Evolutionary conservation across 2,113 vertebrate species (phyloP), one percentile per base, ranked within the genome.

Genomic region (Pelobates fuscus): DNA sequence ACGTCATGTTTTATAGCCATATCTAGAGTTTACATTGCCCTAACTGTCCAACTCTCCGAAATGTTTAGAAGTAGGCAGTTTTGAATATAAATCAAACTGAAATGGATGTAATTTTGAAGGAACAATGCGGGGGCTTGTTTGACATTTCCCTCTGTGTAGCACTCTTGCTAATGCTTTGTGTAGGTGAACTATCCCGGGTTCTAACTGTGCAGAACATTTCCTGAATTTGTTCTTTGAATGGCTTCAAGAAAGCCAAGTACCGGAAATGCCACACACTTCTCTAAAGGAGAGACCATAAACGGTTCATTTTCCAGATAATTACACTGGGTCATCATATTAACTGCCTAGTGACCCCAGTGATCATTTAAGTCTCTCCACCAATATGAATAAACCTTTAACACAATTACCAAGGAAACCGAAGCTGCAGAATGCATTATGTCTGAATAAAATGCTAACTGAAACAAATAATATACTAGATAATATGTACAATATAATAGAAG

Each of bases 321-420:
- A 20, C 44, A 37, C 18, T 69, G 18, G 44, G 49, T 69, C 49
- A 69, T 69, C 29, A 37, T 29, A 55, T 44, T 26, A 14, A 20
- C 1, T 54, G 23, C 25, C 12, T 52, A n/a, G 25, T 17, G 44
- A 11, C 44, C 12, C 44, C 15, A 12, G 7, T 41, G 1, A 12
- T 41, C 7, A 12, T 2, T 2, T 41, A 41, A 41, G 37, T 41
- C 37, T 41, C 37, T 41, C 37, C 1, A 8, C 37, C 37, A 41
- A 12, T 14, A 49, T 49, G 10, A 1, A 17, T 11, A 49, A 17
- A 49, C 44, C 44, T 49, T 14, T 49, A 7, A 49, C 44, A 49
- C n/a, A n/a, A n/a, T n/a, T n/a, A n/a, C n/a, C n/a, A n/a, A n/a
- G n/a, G n/a, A n/a, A n/a, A n/a, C n/a, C n/a, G n/a, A n/a, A n/a